Percentiles rank a stretch among this genome's conserved stretches.
These are phyloP conservation scores for Patella ulyssiponensis DNA, from an alignment of 2,888 invertebrate species.

Conservation along the genomic window DNA sequence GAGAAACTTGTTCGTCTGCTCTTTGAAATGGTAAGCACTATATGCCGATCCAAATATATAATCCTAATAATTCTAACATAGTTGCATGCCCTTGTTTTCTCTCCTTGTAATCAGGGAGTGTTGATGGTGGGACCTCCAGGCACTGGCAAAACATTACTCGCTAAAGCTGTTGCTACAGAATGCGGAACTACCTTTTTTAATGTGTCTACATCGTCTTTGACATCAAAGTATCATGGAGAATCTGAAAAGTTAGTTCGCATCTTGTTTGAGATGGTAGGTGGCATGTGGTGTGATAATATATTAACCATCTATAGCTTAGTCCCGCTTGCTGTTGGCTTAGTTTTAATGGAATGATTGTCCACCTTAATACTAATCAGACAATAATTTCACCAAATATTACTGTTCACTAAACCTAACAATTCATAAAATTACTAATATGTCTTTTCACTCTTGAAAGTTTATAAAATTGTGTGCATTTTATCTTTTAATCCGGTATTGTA, in stretches of 20 bases:
- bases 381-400: too few species aligned
- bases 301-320: too few species aligned
- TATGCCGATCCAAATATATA: too few species aligned
- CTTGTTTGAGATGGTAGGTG: constrained; percentile 92
- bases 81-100: constrained; percentile 43
- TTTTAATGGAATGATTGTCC: too few species aligned
- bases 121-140: constrained; percentile 74
- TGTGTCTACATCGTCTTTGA: constrained; percentile 95
- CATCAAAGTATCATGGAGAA: constrained; percentile 99
- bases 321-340: too few species aligned
- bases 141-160: constrained; percentile 75
- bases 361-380: too few species aligned
- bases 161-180: constrained; percentile 75
- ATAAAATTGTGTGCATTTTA: too few species aligned
- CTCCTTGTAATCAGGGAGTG: constrained; percentile 62
- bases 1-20: constrained; percentile 95
- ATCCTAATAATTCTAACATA: neutral
- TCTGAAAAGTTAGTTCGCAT: constrained; percentile 97
- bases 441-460: too few species aligned
- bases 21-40: constrained; percentile 88
- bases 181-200: constrained; percentile 77
- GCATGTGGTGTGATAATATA: too few species aligned
- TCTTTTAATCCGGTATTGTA: too few species aligned
- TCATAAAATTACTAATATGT: too few species aligned
- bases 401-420: too few species aligned